Evolutionary conservation across 2,113 vertebrate species (phyloP).

Genomic region (Mesoclemmys tuberculata): DNA sequence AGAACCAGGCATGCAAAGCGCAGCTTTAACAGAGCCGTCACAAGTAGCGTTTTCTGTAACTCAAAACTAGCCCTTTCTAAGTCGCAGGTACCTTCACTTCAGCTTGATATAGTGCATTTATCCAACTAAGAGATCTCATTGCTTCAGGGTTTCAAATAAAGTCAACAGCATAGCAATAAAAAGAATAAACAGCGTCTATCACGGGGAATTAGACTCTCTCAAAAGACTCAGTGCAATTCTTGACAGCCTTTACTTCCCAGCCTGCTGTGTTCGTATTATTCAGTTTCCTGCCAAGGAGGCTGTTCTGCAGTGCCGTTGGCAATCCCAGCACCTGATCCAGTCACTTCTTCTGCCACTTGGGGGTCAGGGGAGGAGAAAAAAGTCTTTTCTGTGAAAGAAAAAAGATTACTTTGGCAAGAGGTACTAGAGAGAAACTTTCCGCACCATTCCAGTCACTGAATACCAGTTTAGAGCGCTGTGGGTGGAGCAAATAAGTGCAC

Average conservation of each 20-base stretch:
- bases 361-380: neutral
- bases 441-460: neutral
- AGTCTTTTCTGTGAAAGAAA: neutral
- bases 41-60: neutral
- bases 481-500: neutral
- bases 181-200: neutral
- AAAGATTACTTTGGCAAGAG: neutral
- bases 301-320: neutral
- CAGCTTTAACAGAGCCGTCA: fast-evolving
- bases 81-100: neutral
- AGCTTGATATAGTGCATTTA: fast-evolving
- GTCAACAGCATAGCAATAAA: neutral
- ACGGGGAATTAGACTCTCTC: neutral
- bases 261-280: neutral
- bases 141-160: neutral
- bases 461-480: neutral
- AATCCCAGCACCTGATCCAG: fast-evolving
- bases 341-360: fast-evolving
- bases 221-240: neutral
- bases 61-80: fast-evolving
- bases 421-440: neutral
- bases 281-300: fast-evolving
- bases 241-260: neutral
- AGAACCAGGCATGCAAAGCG: neutral
- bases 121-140: neutral